Percentiles rank a stretch among this genome's conserved stretches.
Evolutionary conservation across 2,888 invertebrate species (phyloP).

Genomic region (Yponomeuta cagnagella): DNA sequence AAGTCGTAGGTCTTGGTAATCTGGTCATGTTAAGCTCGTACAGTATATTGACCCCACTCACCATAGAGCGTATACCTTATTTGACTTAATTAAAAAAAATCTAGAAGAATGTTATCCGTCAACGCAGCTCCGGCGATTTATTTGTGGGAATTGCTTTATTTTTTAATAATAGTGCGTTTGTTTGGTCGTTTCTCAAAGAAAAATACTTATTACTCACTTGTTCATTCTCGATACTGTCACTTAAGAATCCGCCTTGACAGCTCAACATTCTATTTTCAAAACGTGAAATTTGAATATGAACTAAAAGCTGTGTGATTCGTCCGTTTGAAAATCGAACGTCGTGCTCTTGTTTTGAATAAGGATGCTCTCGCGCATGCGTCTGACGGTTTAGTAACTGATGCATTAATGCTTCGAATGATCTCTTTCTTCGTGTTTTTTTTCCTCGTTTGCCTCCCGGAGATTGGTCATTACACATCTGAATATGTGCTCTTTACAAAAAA

Average conservation of each 20-base stretch:
- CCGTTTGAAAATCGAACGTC: constrained; percentile 61
- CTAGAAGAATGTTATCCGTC: constrained; percentile 59
- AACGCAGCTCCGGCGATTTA: constrained; percentile 51
- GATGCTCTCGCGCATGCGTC: constrained; percentile 70
- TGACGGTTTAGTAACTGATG: constrained; percentile 74
- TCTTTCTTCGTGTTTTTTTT: constrained; percentile 33
- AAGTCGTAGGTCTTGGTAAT: constrained; percentile 23
- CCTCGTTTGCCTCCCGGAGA: constrained; percentile 65
- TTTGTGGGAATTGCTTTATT: background rate
- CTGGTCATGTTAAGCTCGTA: constrained; percentile 41
- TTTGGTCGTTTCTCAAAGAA: constrained; percentile 21
- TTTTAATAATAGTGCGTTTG: constrained; percentile 6
- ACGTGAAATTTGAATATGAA: constrained; percentile 64
- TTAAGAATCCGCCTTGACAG: constrained; percentile 35
- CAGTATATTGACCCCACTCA: constrained; percentile 66
- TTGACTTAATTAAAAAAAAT: constrained; percentile 68
- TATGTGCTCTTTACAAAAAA: constrained; percentile 62
- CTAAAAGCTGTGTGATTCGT: constrained; percentile 61
- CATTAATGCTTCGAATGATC: constrained; percentile 69
- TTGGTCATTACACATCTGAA: constrained; percentile 74
- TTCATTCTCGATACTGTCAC: constrained; percentile 20
- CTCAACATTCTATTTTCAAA: constrained; percentile 50
- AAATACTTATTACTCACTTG: constrained; percentile 10
- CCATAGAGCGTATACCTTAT: constrained; percentile 51
- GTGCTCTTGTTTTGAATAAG: constrained; percentile 71